These are phyloP conservation scores for Gallinago stenura DNA, from an alignment of 2,797 vertebrate species.

Conservation along the genomic window DNA sequence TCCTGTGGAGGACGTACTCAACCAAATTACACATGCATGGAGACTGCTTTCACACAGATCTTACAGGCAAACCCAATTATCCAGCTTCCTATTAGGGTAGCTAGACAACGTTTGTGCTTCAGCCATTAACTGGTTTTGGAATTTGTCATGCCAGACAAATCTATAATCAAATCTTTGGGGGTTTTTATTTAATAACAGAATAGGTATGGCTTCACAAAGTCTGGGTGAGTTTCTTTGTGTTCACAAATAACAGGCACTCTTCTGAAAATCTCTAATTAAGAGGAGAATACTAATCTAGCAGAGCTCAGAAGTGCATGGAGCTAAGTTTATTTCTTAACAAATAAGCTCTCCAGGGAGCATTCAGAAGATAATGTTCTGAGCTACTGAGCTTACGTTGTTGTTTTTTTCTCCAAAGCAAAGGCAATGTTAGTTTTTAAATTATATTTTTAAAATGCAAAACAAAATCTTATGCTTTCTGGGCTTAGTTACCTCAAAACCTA, in stretches of 20 bases:
- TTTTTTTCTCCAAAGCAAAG: not conserved
- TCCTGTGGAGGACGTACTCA: not conserved
- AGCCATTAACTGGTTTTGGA: constrained; percentile 19
- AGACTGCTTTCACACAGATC: constrained; percentile 49
- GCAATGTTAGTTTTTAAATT: not conserved
- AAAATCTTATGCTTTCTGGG: not conserved
- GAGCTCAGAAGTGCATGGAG: not conserved
- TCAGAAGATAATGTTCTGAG: not conserved
- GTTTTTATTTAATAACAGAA: constrained; percentile 38
- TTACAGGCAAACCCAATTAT: constrained; percentile 40
- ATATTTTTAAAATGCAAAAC: not conserved
- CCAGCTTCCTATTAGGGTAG: constrained; percentile 26
- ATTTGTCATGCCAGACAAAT: constrained; percentile 49
- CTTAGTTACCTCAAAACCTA: not conserved
- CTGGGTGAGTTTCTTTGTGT: not conserved
- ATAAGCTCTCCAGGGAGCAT: not conserved
- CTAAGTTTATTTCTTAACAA: constrained; percentile 31
- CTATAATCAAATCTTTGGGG: constrained; percentile 34
- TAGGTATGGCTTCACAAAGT: constrained; percentile 49
- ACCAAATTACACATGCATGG: not conserved
- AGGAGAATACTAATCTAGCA: not conserved
- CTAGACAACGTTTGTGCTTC: constrained; percentile 45
- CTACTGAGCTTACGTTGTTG: not conserved
- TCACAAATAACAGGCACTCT: not conserved
- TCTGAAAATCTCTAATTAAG: constrained; percentile 31